These are phyloP conservation scores for Troides oblongomaculatus DNA, from an alignment of 2,888 invertebrate species.

Conservation along the genomic window DNA sequence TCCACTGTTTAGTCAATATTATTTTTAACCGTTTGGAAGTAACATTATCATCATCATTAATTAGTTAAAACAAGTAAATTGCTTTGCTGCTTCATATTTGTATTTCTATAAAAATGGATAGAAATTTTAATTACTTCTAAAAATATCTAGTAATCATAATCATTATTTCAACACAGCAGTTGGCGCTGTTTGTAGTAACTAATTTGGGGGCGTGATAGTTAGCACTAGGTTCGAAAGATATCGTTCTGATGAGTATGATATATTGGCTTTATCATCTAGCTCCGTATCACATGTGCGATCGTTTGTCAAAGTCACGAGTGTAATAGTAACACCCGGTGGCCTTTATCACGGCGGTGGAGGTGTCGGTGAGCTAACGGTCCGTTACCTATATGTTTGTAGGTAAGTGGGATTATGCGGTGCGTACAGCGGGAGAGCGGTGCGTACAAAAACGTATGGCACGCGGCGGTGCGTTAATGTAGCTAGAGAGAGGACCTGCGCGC, in stretches of 20 bases:
- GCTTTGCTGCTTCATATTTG: not conserved
- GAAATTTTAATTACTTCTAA: constrained; percentile 5
- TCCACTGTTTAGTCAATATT: no score
- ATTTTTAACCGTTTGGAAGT: no score
- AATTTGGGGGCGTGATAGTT: no score
- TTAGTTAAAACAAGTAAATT: no score
- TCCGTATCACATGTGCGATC: not conserved
- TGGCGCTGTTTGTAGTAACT: no score
- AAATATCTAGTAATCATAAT: constrained; percentile 10
- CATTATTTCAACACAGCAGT: no score
- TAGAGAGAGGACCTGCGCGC: constrained; percentile 33
- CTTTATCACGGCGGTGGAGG: not conserved
- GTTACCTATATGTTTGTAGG: constrained; percentile 22
- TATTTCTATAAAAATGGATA: not conserved
- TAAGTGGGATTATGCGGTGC: constrained; percentile 29
- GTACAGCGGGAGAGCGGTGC: constrained; percentile 38
- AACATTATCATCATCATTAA: no score
- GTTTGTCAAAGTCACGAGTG: not conserved
- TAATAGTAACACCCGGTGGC: not conserved
- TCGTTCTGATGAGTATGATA: not conserved
- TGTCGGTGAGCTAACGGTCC: constrained; percentile 14
- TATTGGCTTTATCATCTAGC: not conserved
- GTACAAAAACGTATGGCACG: constrained; percentile 50
- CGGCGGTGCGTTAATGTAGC: constrained; percentile 57
- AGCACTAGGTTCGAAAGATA: no score